Percentiles rank a stretch among this genome's conserved stretches.
These are phyloP conservation scores for Diglossa brunneiventris DNA, from an alignment of 2,113 vertebrate species.

Conservation along the genomic window DNA sequence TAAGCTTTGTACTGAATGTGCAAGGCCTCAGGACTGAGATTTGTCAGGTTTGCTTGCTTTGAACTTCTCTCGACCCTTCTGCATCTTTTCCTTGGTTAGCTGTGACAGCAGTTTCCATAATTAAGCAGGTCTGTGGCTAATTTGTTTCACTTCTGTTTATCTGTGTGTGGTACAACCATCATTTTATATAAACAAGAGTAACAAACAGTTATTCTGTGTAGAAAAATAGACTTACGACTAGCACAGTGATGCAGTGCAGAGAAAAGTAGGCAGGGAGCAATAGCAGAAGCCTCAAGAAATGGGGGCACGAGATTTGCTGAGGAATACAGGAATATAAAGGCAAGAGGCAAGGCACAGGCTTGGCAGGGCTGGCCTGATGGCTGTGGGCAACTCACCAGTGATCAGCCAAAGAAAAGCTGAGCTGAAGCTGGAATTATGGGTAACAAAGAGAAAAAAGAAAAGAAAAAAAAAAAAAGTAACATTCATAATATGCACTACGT, in stretches of 20 bases:
- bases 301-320: not conserved
- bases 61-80: not conserved
- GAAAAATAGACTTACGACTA: not conserved
- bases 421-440: not conserved
- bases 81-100: not conserved
- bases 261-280: not conserved
- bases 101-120: not conserved
- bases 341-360: not conserved
- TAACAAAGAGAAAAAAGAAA: not conserved
- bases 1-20: not conserved
- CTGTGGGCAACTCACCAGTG: not conserved
- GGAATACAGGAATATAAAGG: not conserved
- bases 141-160: not conserved
- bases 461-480: not conserved
- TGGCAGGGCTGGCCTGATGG: not conserved
- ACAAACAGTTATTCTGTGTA: not conserved
- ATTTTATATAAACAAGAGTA: not conserved
- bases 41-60: not conserved
- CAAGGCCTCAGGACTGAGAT: not conserved
- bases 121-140: not conserved
- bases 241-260: not conserved
- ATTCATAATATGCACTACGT: not conserved
- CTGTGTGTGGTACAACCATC: not conserved
- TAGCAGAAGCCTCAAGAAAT: not conserved
- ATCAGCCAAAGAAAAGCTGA: not conserved